phyloP scores from a whole-genome alignment of 2,113 vertebrate genomes.

The Microcebus jonahi region DNA sequence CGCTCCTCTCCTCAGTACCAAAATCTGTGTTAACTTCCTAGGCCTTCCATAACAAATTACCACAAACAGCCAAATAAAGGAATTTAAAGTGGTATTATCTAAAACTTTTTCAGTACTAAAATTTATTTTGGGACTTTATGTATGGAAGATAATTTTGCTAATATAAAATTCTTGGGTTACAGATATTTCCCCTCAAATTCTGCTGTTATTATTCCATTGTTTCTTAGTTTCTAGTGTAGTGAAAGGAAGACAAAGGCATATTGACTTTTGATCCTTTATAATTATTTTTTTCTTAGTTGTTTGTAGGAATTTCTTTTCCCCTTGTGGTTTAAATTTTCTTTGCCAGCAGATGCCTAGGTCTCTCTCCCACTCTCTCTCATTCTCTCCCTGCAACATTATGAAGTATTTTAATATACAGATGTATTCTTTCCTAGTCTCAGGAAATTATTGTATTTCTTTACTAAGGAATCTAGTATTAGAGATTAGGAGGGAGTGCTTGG shows the following conservation, averaged over 20 bases:
- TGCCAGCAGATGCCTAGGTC: no score
- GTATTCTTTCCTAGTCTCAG: not conserved
- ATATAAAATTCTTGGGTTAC: not conserved
- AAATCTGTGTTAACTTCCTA: not conserved
- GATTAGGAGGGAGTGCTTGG: not conserved
- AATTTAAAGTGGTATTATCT: not conserved
- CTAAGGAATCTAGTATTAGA: not conserved
- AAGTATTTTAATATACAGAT: not conserved
- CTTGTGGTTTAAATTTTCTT: not conserved
- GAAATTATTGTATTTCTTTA: not conserved
- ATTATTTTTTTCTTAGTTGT: not conserved
- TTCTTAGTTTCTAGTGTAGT: not conserved
- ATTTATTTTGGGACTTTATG: not conserved
- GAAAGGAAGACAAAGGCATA: not conserved
- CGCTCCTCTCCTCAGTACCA: not conserved
- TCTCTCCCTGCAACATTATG: not conserved
- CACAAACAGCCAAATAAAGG: not conserved
- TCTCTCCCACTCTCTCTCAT: not conserved
- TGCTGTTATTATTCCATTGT: not conserved
- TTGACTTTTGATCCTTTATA: not conserved
- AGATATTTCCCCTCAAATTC: not conserved
- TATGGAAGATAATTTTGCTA: not conserved
- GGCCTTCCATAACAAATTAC: not conserved
- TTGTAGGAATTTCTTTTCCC: not conserved
- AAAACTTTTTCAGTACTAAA: not conserved